phyloP scores from a whole-genome alignment of 2,113 vertebrate genomes.

The Nycticorax nycticorax region DNA sequence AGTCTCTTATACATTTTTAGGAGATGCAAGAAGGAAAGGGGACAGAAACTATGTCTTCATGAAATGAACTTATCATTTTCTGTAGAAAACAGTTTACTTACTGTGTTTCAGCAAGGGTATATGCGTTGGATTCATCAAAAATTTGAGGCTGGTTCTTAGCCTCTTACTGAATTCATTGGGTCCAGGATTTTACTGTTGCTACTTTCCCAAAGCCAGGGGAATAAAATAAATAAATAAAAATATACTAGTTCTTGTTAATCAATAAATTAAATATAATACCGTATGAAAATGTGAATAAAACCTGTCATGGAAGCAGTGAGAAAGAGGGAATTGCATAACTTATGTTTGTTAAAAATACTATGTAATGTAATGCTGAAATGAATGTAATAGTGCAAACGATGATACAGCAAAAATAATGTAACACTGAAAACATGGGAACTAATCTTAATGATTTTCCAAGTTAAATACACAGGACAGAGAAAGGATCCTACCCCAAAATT shows the following conservation, averaged over 20 bases:
- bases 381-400: neutral
- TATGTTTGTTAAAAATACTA: neutral
- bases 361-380: neutral
- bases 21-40: neutral
- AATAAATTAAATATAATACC: neutral
- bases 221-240: neutral
- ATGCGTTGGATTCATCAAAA: fast-evolving
- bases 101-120: fast-evolving
- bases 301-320: neutral
- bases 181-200: neutral
- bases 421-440: neutral
- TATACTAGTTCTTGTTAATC: neutral
- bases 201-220: neutral
- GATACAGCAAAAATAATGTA: neutral
- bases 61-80: neutral
- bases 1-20: neutral
- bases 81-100: neutral
- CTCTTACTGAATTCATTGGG: neutral
- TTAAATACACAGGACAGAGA: neutral
- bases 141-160: neutral
- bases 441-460: neutral
- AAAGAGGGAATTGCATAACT: neutral
- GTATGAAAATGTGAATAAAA: neutral
- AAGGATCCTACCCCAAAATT: neutral
- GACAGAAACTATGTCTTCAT: neutral